A percentile compares a stretch with the other conserved stretches of the same genome.
phyloP scores from a whole-genome alignment of 2,113 vertebrate genomes.

The Eulemur macaco region DNA sequence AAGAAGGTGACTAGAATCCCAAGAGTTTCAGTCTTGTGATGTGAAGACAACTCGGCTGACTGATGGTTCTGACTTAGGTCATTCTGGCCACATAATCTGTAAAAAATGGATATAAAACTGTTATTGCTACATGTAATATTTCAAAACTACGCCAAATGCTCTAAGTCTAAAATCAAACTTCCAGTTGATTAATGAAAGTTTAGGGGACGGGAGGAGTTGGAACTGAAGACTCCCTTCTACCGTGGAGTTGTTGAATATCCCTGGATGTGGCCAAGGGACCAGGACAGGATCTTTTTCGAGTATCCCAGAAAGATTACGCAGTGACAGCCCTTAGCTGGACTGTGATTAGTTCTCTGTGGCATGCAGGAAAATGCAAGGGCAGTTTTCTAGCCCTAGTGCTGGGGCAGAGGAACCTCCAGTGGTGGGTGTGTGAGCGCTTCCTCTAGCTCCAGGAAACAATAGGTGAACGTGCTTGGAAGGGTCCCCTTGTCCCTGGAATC shows the following conservation, averaged over 20 bases:
- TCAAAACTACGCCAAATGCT: not conserved
- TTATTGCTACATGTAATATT: not conserved
- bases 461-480: slow-evolving; percentile 15
- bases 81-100: not conserved
- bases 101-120: not conserved
- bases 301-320: not conserved
- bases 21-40: not conserved
- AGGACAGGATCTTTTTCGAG: not conserved
- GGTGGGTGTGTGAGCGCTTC: not conserved
- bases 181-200: not conserved
- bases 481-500: slow-evolving; percentile 41
- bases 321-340: not conserved
- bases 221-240: not conserved
- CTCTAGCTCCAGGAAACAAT: slow-evolving; percentile 15
- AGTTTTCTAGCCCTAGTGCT: not conserved
- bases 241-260: not conserved
- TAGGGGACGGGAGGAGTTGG: not conserved
- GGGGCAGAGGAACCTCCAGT: not conserved
- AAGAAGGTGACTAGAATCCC: not conserved
- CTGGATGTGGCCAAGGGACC: not conserved
- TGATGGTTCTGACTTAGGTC: not conserved
- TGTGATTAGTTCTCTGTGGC: not conserved
- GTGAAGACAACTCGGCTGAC: not conserved
- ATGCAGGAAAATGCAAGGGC: not conserved
- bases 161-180: not conserved